These are phyloP conservation scores for Zapornia atra DNA, from an alignment of 2,113 vertebrate genomes.

Conservation along the genomic window DNA sequence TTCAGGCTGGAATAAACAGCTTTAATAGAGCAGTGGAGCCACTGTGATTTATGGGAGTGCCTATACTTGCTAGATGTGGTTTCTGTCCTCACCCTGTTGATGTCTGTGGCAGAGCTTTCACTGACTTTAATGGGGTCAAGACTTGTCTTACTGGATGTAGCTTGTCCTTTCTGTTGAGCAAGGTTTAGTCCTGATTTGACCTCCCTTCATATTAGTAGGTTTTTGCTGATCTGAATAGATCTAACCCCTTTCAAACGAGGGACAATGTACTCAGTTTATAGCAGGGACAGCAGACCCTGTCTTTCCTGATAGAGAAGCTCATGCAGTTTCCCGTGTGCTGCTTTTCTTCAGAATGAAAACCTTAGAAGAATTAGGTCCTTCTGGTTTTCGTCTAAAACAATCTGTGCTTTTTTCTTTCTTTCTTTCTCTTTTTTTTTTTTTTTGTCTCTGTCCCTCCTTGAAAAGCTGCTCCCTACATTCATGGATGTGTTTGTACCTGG, in stretches of 20 bases:
- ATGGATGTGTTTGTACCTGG: background rate
- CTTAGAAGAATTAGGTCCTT: background rate
- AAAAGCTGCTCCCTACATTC: background rate
- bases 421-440: no score
- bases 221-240: background rate
- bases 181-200: background rate
- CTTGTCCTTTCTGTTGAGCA: background rate
- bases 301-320: background rate
- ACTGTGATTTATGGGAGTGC: slow-evolving; percentile 20
- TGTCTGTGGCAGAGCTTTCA: background rate
- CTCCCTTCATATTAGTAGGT: background rate
- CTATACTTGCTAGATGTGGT: background rate
- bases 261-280: background rate
- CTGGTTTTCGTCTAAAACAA: background rate
- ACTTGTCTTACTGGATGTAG: background rate
- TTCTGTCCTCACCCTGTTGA: slow-evolving; percentile 11
- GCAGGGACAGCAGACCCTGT: background rate
- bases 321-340: background rate
- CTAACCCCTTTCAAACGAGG: background rate
- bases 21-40: slow-evolving; percentile 25
- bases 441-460: fast-evolving
- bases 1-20: slow-evolving; percentile 35
- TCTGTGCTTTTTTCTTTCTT: background rate
- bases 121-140: background rate
- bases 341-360: background rate